A percentile compares a stretch with the other conserved stretches of the same genome.
These are phyloP conservation scores for Pipistrellus kuhlii DNA, from an alignment of 2,797 vertebrate genomes.

Conservation along the genomic window DNA sequence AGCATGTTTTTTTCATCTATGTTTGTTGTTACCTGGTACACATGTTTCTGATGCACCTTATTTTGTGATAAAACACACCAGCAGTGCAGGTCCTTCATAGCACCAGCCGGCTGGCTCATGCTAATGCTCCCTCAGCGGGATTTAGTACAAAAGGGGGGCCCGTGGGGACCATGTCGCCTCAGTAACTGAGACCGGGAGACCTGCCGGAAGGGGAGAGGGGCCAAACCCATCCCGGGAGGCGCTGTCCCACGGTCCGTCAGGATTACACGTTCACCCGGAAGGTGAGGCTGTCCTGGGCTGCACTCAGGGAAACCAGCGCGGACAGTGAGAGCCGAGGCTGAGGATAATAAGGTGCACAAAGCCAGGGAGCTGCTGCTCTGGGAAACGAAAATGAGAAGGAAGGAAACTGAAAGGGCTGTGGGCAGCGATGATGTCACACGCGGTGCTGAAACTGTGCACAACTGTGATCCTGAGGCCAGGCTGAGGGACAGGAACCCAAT, in stretches of 20 bases:
- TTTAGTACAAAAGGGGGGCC: neutral
- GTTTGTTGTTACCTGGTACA: neutral
- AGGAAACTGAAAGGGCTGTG: neutral
- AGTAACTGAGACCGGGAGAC: neutral
- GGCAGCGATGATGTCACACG: fast-evolving
- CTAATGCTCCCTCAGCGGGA: neutral
- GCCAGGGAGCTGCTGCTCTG: neutral
- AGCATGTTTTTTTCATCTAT: neutral
- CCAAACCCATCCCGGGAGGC: neutral
- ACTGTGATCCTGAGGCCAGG: neutral
- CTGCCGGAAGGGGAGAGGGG: neutral
- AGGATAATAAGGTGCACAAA: no score
- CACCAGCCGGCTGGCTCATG: neutral
- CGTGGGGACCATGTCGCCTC: neutral
- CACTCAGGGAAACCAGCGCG: neutral
- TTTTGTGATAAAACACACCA: neutral
- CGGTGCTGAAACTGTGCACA: no score
- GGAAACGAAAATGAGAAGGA: neutral
- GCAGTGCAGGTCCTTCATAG: no score
- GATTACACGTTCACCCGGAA: neutral
- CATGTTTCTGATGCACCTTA: neutral
- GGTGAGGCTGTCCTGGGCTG: no score
- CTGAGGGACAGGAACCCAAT: neutral
- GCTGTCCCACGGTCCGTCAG: fast-evolving
- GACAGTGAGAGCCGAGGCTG: neutral